Base-by-base conservation (phyloP, 2,113 vertebrate species). In the Ictalurus punctatus region DNA sequence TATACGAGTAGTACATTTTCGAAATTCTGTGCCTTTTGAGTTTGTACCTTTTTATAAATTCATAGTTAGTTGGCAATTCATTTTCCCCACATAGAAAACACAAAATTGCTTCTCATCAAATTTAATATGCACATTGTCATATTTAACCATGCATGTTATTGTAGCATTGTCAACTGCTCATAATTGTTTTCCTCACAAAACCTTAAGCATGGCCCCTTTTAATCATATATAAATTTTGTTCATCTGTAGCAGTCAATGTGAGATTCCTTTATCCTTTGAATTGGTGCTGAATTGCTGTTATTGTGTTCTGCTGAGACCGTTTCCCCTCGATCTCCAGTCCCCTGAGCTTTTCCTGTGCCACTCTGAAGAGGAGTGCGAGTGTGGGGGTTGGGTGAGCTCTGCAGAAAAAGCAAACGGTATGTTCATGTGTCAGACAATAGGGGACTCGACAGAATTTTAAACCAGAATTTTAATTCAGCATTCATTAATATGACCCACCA, bases 311-410 rank as follows among this genome's bases (percentile, higher is more conserved):
- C 56, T 25, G 3, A 78, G 81, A 73, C 9, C 4, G 5, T 71
- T 87, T 82, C 54, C 81, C 37, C 81, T 59, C 14, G 30, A 34
- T 63, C 56, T 76, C n/a, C 76, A 87, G 86, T 67, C 27, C 40
- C 19, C 27, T 54, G 19, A 6, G 54, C 69, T 74, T 56, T 82
- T 40, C 40, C 76, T 67, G 19, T 73, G 48, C 63, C 4, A 6
- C 44, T 83, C 81, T 76, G 87, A 76, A 78, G 69, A 84, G 37
- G 81, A 65, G 71, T 78, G 58, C 52, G 21, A 23, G 10, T 23
- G n/a, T 74, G 67, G 78, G 87, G 81, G 69, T 30, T 83, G 65
- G 63, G 52, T 23, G 37, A 58, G 58, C 37, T 48, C 54, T 48
- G 56, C 56, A 78, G 44, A 56, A 84, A 84, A 54, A n/a, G 69